phyloP scores from a whole-genome alignment of 2,797 vertebrate species.

The Macrochelys suwanniensis region DNA sequence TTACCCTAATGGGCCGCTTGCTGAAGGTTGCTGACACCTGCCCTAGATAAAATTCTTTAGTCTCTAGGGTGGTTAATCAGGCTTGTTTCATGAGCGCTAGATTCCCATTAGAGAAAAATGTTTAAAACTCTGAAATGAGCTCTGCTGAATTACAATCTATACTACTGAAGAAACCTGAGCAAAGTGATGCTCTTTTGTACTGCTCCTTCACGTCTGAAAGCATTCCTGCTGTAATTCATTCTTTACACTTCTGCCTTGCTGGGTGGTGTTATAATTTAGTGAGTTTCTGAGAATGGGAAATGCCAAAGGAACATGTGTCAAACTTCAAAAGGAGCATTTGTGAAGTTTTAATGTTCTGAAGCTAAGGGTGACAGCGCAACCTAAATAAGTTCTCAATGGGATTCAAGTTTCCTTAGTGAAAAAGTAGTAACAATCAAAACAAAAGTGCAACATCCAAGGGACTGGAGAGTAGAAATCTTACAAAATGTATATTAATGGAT shows the following conservation, averaged over 20 bases:
- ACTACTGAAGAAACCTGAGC: constrained; percentile 32
- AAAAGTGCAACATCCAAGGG: constrained; percentile 12
- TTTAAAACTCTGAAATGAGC: constrained; percentile 8
- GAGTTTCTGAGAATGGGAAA: constrained; percentile 67
- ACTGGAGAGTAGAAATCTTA: background rate
- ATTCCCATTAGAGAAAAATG: constrained; percentile 34
- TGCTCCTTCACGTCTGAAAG: constrained; percentile 50
- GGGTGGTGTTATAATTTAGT: constrained; percentile 67
- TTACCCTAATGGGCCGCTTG: too few species aligned
- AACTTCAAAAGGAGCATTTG: constrained; percentile 75
- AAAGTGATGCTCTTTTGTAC: constrained; percentile 48
- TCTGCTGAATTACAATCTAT: constrained; percentile 23
- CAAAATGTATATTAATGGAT: background rate
- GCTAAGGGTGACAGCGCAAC: constrained; percentile 67
- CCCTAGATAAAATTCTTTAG: background rate
- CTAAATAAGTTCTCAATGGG: constrained; percentile 63
- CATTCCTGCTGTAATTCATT: constrained; percentile 72
- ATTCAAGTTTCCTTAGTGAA: constrained; percentile 65
- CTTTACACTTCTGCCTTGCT: constrained; percentile 67
- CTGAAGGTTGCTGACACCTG: too few species aligned
- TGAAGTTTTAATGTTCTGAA: constrained; percentile 72
- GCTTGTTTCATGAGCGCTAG: constrained; percentile 31
- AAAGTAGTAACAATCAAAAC: constrained; percentile 46
- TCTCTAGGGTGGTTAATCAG: constrained; percentile 28
- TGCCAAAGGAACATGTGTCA: constrained; percentile 75